Evolutionary conservation across 2,888 invertebrate species (phyloP).

Genomic region (Helleia helle): DNA sequence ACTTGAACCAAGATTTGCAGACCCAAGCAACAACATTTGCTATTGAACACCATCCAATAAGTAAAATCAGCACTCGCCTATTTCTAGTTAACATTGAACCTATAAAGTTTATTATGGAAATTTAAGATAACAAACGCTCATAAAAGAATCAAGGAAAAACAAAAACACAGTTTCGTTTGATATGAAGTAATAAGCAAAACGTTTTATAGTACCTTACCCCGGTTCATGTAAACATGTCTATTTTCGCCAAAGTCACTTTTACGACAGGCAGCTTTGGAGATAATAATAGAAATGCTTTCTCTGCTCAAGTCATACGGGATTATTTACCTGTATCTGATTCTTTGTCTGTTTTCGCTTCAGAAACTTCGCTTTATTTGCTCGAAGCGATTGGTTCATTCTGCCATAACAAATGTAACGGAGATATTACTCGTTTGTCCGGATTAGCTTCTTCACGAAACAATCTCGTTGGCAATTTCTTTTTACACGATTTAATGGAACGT

Average conservation of each 20-base stretch:
- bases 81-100: too few relatives aligned
- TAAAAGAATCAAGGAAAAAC: background rate
- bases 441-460: conserved; percentile 46
- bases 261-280: conserved; percentile 35
- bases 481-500: conserved; percentile 12
- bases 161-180: background rate
- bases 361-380: conserved; percentile 60
- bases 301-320: conserved; percentile 48
- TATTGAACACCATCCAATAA: too few relatives aligned
- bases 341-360: conserved; percentile 68
- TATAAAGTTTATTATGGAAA: too few relatives aligned
- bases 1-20: too few relatives aligned
- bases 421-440: conserved; percentile 54
- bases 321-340: conserved; percentile 66
- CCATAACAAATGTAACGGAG: conserved; percentile 58
- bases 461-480: conserved; percentile 28
- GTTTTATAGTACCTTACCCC: conserved; percentile 17
- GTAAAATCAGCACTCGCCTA: too few relatives aligned
- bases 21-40: too few relatives aligned
- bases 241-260: conserved; percentile 33
- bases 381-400: conserved; percentile 59
- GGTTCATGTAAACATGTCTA: conserved; percentile 32
- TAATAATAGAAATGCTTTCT: conserved; percentile 49
- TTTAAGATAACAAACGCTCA: too few relatives aligned
- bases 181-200: conserved; percentile 7